Evolutionary conservation across 2,113 vertebrate species (phyloP).

Genomic region (Labrus mixtus): DNA sequence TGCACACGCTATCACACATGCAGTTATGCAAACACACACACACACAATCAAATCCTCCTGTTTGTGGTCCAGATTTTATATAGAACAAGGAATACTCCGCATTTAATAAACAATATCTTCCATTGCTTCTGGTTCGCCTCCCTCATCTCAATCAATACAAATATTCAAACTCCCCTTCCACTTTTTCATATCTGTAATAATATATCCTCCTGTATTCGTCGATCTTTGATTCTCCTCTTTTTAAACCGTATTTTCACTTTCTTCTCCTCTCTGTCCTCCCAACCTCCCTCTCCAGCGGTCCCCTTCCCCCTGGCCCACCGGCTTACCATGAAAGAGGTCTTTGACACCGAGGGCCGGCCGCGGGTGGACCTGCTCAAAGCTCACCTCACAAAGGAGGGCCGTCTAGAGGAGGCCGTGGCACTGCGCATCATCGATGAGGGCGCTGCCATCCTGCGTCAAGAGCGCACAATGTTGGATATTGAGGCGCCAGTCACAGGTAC

Average conservation of each 20-base stretch:
- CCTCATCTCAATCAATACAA: background rate
- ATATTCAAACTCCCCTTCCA: slow-evolving; percentile 18
- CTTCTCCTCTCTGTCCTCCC: background rate
- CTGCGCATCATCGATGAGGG: slow-evolving; percentile 88
- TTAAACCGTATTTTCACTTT: slow-evolving; percentile 1
- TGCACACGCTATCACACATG: background rate
- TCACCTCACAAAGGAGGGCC: slow-evolving; percentile 88
- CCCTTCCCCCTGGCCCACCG: slow-evolving; percentile 89
- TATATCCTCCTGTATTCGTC: background rate
- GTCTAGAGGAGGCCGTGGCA: slow-evolving; percentile 87
- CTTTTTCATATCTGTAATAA: background rate
- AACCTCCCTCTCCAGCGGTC: slow-evolving; percentile 76
- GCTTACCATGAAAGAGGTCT: slow-evolving; percentile 88
- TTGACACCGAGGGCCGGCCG: slow-evolving; percentile 86
- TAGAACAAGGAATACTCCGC: too few relatives aligned
- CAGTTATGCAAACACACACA: slow-evolving; percentile 1
- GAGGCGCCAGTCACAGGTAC: slow-evolving; percentile 88
- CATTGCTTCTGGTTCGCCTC: too few relatives aligned
- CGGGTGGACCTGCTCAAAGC: slow-evolving; percentile 88
- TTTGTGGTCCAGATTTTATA: too few relatives aligned
- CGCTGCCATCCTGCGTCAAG: slow-evolving; percentile 86
- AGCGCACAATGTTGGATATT: slow-evolving; percentile 89
- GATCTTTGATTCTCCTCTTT: background rate
- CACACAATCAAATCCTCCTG: too few relatives aligned
- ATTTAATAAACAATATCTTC: too few relatives aligned